Conservation (phyloP, 2,113 vertebrate species). For the Paratilapia polleni region DNA sequence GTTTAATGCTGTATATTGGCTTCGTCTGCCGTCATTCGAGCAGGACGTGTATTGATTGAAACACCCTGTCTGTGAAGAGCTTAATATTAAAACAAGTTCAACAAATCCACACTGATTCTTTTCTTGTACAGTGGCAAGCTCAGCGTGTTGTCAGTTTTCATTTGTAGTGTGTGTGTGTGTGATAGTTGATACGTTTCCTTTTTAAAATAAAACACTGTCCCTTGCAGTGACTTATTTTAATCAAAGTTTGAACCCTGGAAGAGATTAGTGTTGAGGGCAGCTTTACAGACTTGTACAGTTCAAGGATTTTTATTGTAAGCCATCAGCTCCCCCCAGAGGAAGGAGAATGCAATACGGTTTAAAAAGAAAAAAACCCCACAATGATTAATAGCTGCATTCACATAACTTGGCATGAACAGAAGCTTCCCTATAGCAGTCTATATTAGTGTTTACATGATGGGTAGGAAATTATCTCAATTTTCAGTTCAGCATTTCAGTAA, state of each 20-base stretch:
- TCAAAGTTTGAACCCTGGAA: accelerated
- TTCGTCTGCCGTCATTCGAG: slow-evolving; percentile 2
- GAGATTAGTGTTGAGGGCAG: neutral
- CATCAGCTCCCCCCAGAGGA: slow-evolving; percentile 48
- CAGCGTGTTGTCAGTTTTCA: neutral
- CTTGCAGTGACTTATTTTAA: neutral
- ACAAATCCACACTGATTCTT: slow-evolving; percentile 18
- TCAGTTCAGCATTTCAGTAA: neutral
- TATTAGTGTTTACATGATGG: neutral
- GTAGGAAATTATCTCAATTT: neutral
- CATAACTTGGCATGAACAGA: neutral
- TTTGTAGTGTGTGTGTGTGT: neutral
- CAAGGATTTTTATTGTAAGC: neutral
- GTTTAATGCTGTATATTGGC: slow-evolving; percentile 37
- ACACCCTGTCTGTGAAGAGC: slow-evolving; percentile 30
- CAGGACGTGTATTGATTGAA: slow-evolving; percentile 23
- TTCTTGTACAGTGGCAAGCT: neutral
- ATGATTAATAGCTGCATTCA: neutral
- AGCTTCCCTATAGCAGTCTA: neutral
- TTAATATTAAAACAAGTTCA: slow-evolving; percentile 54
- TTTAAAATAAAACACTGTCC: neutral
- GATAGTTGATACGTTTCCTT: neutral
- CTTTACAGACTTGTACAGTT: neutral
- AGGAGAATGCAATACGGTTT: neutral
- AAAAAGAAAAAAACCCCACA: neutral